Conservation (phyloP, 1,140 invertebrate genomes). For the Drosophila paulistorum region DNA sequence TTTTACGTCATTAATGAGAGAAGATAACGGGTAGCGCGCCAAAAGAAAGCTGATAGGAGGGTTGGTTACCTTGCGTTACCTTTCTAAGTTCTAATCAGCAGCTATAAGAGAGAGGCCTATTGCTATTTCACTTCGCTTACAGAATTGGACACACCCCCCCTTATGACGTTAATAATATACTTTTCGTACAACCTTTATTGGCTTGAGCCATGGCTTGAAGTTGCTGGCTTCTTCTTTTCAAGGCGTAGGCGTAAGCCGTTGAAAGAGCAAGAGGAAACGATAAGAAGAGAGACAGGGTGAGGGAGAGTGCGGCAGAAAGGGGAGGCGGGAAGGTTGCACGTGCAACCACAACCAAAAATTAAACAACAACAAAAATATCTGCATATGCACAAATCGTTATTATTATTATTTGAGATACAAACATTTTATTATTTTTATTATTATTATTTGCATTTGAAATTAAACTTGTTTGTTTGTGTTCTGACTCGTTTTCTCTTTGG, state of each 20-base stretch:
- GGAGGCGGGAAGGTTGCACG: conserved; percentile 47
- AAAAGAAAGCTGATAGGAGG: too few relatives aligned
- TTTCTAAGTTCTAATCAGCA: too few relatives aligned
- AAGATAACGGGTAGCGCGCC: not conserved
- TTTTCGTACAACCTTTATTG: not conserved
- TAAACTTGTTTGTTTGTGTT: conserved; percentile 38
- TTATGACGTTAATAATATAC: not conserved
- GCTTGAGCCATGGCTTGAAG: not conserved
- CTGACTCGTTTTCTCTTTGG: conserved; percentile 33
- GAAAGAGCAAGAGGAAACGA: not conserved
- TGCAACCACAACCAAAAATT: conserved; percentile 44
- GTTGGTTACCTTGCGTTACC: too few relatives aligned
- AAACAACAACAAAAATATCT: not conserved
- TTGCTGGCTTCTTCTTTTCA: conserved; percentile 58
- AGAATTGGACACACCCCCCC: too few relatives aligned
- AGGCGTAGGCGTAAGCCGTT: conserved; percentile 34
- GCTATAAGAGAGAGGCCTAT: too few relatives aligned
- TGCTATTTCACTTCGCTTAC: too few relatives aligned
- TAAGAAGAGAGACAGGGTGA: not conserved
- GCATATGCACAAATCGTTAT: not conserved
- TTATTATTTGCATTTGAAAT: conserved; percentile 48
- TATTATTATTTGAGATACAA: not conserved
- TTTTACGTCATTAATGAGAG: not conserved
- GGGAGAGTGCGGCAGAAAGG: conserved; percentile 16
- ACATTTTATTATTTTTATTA: too few relatives aligned